phyloP scores from a whole-genome alignment of 2,888 invertebrate species.

The Eudasyphora cyanicolor region DNA sequence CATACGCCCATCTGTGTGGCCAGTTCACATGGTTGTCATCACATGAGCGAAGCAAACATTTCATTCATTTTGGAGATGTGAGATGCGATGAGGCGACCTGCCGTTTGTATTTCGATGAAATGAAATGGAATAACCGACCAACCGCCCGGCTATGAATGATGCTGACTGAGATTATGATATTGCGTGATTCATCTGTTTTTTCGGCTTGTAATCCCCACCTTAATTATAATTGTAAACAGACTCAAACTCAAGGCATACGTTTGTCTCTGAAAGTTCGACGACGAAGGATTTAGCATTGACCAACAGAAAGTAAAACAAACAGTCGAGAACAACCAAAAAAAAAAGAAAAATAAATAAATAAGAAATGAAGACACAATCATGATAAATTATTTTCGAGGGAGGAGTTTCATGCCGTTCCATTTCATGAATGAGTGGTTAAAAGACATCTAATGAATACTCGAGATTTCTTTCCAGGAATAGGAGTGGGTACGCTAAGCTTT shows the following conservation, averaged over 20 bases:
- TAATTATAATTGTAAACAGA: conserved; percentile 55
- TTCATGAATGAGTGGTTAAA: background rate
- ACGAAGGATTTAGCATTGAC: background rate
- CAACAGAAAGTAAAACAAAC: background rate
- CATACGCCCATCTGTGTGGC: conserved; percentile 52
- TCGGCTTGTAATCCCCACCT: conserved; percentile 57
- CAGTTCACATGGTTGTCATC: conserved; percentile 62
- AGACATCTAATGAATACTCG: conserved; percentile 10
- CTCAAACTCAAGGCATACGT: conserved; percentile 42
- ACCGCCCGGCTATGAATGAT: conserved; percentile 49
- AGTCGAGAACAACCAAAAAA: background rate
- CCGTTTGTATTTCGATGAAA: conserved; percentile 3
- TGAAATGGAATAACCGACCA: conserved; percentile 7
- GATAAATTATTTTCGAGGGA: conserved; percentile 24
- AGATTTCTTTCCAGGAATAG: conserved; percentile 18
- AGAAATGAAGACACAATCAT: conserved; percentile 5
- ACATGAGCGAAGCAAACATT: conserved; percentile 37
- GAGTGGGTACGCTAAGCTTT: background rate
- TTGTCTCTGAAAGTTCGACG: background rate
- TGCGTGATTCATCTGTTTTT: conserved; percentile 64
- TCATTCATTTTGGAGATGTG: conserved; percentile 24
- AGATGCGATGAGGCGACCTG: background rate
- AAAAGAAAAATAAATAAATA: background rate
- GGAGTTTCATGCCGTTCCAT: background rate
- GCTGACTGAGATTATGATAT: conserved; percentile 59